Percentiles rank a stretch among this genome's conserved stretches.
Evolutionary conservation across 2,113 vertebrate genomes (phyloP).

Genomic region (Gymnarchus niloticus): DNA sequence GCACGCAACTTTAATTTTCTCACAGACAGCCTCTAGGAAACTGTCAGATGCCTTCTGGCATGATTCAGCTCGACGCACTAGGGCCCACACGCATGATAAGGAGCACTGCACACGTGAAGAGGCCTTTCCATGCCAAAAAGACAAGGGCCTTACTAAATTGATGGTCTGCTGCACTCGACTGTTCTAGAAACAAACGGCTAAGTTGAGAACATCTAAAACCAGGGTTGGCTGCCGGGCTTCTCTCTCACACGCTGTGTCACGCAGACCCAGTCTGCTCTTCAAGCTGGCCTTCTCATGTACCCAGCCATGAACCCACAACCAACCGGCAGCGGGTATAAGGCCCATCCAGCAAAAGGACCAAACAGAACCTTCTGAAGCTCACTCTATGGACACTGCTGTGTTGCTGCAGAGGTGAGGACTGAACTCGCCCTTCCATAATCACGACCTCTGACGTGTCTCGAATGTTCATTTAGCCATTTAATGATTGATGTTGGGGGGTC

Average conservation of each 20-base stretch:
- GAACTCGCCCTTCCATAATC: background rate
- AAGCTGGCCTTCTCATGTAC: background rate
- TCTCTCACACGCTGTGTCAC: background rate
- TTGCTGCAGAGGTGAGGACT: background rate
- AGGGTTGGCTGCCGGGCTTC: background rate
- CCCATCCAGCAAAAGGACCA: background rate
- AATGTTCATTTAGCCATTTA: background rate
- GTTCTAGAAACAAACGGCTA: too few relatives aligned
- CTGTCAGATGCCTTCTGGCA: background rate
- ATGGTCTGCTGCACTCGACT: background rate
- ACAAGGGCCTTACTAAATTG: background rate
- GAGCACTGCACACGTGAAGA: slow-evolving; percentile 11
- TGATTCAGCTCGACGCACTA: background rate
- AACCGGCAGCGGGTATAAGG: background rate
- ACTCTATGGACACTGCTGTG: background rate
- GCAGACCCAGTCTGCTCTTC: background rate
- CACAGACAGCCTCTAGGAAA: background rate
- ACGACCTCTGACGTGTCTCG: background rate
- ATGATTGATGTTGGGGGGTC: background rate
- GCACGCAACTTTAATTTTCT: background rate
- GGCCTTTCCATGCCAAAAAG: background rate
- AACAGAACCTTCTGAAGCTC: background rate
- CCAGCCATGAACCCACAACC: background rate
- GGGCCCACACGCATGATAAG: background rate
- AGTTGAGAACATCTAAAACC: background rate